phyloP scores from a whole-genome alignment of 1,140 invertebrate genomes.

The Drosophila erecta region DNA sequence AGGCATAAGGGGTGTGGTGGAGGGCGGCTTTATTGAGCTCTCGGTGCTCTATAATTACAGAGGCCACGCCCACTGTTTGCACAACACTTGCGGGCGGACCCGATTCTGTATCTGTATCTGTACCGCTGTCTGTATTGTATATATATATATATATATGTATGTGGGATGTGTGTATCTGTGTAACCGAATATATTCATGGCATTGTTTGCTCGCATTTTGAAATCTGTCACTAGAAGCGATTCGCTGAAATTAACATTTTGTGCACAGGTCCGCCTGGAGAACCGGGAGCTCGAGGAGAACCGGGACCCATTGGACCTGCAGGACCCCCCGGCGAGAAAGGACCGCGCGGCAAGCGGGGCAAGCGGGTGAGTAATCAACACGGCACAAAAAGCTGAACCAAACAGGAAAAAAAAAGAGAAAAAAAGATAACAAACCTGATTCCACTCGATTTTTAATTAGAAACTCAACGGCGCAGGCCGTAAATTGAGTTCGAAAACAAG shows the following conservation, averaged over 20 bases:
- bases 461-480: slow-evolving; percentile 37
- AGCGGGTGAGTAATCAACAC: slow-evolving; percentile 87
- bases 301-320: slow-evolving; percentile 94
- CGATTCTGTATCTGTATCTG: slow-evolving; percentile 21
- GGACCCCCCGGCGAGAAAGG: slow-evolving; percentile 88
- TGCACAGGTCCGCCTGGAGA: slow-evolving; percentile 89
- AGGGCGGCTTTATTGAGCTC: slow-evolving; percentile 49
- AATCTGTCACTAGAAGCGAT: slow-evolving; percentile 64
- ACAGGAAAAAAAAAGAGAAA: slow-evolving; percentile 6
- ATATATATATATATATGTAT: not conserved
- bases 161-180: slow-evolving; percentile 5
- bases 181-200: slow-evolving; percentile 22
- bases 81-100: slow-evolving; percentile 59
- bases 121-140: too few species aligned
- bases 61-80: slow-evolving; percentile 54
- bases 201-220: slow-evolving; percentile 52
- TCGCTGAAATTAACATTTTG: slow-evolving; percentile 65
- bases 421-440: slow-evolving; percentile 65
- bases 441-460: slow-evolving; percentile 78
- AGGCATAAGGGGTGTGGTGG: slow-evolving; percentile 17
- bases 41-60: slow-evolving; percentile 65
- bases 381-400: not conserved
- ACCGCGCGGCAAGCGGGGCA: slow-evolving; percentile 89
- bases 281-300: slow-evolving; percentile 92
- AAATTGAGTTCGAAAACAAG: slow-evolving; percentile 58